Evolutionary conservation across 2,888 invertebrate genomes (phyloP), one percentile per base, ranked within the genome.

Genomic region (Synanthedon formicaeformis): DNA sequence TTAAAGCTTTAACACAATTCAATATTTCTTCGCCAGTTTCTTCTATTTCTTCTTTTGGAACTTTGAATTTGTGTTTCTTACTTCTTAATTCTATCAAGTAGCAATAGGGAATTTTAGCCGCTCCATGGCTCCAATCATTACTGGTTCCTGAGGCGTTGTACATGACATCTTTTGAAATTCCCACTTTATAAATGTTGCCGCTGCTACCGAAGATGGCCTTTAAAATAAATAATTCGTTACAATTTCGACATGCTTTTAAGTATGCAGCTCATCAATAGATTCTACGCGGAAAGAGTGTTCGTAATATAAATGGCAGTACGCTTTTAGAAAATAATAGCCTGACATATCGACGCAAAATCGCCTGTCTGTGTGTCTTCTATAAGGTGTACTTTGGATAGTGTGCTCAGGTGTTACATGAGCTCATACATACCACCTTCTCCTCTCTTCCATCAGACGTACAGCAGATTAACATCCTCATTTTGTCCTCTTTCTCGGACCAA

Each of bases 161-260:
- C 81, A 86, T 81, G 1, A 85, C 78, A 50, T 85, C 85, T 55
- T 71, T 76, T 3, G 85, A 85, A 59, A 81, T 73, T 11, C 85
- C 85, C 12, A 85, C 85, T 58, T 81, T 84, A 58, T 86, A 86
- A 2, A 66, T 81, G 50, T 73, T 78, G 2, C 83, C 80, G 56
- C 66, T 78, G n/a, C 69, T 67, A 5, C 76, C 60, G 55, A 73
- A 73, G 52, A 86, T 86, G 23, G 82, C 83, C 85, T 86, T 45
- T 45, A 45, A 45, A 34, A 34, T 34, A 34, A 34, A 34, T 34
- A 34, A 34, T 34, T 34, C 34, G 34, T 10, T 8, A 34, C 10
- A 34, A 10, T 34, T 10, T 10, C 1, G 2, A 34, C 8, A 34
- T 34, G 34, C 6, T 34, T 34, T 34, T 34, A 34, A 45, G 48